These are phyloP conservation scores for Neolamprologus caudopunctatus DNA, from an alignment of 2,113 vertebrate species.

Conservation along the genomic window DNA sequence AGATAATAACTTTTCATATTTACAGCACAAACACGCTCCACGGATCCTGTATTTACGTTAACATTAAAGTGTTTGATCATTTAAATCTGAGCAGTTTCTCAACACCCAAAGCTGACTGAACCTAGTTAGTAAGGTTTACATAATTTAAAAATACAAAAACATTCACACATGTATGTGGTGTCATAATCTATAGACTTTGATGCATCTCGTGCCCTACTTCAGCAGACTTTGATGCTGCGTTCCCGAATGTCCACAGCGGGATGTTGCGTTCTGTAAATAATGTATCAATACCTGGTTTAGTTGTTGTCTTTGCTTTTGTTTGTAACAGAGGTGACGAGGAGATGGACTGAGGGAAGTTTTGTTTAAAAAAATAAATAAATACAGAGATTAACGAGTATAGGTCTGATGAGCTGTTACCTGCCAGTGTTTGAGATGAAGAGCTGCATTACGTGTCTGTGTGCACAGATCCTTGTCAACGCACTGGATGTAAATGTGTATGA, in stretches of 20 bases:
- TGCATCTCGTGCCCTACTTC: background rate
- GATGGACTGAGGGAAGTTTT: background rate
- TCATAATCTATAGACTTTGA: background rate
- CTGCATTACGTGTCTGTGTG: constrained; percentile 59
- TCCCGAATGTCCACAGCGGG: background rate
- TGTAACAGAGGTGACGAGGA: constrained; percentile 16
- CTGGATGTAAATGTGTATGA: constrained; percentile 69
- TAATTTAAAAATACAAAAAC: background rate
- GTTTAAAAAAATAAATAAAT: background rate
- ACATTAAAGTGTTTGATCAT: background rate
- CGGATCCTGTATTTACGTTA: background rate
- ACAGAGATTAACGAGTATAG: background rate
- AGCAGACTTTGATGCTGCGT: background rate
- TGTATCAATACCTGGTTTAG: constrained; percentile 22
- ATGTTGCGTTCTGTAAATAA: constrained; percentile 26
- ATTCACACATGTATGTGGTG: background rate
- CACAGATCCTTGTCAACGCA: constrained; percentile 61
- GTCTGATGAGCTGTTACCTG: constrained; percentile 10
- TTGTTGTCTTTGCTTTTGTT: constrained; percentile 52
- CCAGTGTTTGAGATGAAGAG: constrained; percentile 55
- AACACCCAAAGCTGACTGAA: background rate
- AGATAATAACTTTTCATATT: background rate
- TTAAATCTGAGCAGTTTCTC: background rate
- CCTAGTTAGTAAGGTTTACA: background rate
- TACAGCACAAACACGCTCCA: background rate